phyloP scores from a whole-genome alignment of 1,140 invertebrate genomes.

The Drosophila seguyi region DNA sequence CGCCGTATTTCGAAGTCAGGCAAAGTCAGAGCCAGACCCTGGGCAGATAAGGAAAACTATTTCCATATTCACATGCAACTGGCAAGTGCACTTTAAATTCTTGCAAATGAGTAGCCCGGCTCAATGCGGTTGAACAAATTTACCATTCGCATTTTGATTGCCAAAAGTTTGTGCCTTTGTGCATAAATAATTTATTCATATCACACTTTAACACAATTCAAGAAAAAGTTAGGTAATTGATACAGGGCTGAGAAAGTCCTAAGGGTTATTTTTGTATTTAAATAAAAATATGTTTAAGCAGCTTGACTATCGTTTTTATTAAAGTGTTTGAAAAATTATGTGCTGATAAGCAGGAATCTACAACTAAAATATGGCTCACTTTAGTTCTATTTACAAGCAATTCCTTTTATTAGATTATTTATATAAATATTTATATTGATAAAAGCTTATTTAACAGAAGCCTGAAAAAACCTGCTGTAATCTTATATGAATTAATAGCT shows the following conservation, averaged over 20 bases:
- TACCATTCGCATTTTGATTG: slow-evolving; percentile 25
- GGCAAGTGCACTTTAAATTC: slow-evolving; percentile 84
- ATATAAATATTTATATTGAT: too few species aligned
- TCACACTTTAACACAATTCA: background rate
- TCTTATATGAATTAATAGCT: too few species aligned
- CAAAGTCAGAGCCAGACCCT: slow-evolving; percentile 16
- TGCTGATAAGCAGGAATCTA: too few species aligned
- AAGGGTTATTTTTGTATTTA: background rate
- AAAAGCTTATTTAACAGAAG: too few species aligned
- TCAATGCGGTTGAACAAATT: slow-evolving; percentile 40
- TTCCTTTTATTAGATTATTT: too few species aligned
- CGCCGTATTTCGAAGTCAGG: slow-evolving; percentile 46
- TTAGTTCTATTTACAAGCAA: too few species aligned
- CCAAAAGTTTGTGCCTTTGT: slow-evolving; percentile 24
- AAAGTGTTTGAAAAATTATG: too few species aligned
- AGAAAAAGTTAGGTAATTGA: background rate
- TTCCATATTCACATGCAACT: slow-evolving; percentile 67
- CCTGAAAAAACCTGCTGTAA: too few species aligned
- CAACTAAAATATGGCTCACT: too few species aligned
- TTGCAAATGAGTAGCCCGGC: slow-evolving; percentile 77
- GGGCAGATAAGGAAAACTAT: slow-evolving; percentile 71
- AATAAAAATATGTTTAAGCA: too few species aligned
- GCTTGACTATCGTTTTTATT: too few species aligned
- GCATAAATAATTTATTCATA: slow-evolving; percentile 7
- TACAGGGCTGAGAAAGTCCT: background rate